phyloP scores from a whole-genome alignment of 2,888 invertebrate species.

The Aporophyla lueneburgensis region DNA sequence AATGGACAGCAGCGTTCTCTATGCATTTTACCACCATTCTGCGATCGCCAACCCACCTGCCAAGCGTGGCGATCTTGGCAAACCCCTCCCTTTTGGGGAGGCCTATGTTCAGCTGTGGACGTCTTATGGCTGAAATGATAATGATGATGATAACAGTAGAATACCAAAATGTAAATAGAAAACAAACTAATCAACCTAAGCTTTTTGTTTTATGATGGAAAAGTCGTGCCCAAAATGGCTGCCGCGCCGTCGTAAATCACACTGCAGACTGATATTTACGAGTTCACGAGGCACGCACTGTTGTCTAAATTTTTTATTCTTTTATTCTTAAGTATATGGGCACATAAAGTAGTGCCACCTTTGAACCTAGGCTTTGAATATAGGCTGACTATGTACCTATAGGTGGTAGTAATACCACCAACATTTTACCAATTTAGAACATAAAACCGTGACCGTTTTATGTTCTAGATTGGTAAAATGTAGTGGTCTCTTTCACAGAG shows the following conservation, averaged over 20 bases:
- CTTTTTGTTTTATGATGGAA: constrained; percentile 44
- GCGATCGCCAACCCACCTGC: too few relatives aligned
- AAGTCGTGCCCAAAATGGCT: constrained; percentile 27
- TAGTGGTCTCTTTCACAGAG: neutral
- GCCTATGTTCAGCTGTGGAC: too few relatives aligned
- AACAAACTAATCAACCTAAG: constrained; percentile 21
- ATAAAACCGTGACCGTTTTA: too few relatives aligned
- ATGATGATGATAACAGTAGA: neutral
- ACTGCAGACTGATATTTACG: constrained; percentile 55
- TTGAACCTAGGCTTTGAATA: neutral
- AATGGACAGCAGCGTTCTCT: too few relatives aligned
- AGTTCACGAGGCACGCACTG: constrained; percentile 48
- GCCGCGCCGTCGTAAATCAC: constrained; percentile 52
- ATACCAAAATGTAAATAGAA: constrained; percentile 6
- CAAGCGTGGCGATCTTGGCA: too few relatives aligned
- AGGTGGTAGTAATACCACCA: too few relatives aligned
- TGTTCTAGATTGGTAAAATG: neutral
- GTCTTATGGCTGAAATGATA: too few relatives aligned
- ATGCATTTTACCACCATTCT: too few relatives aligned
- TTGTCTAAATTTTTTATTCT: constrained; percentile 28
- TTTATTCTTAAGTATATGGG: constrained; percentile 26
- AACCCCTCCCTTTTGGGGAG: too few relatives aligned
- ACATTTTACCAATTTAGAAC: too few relatives aligned
- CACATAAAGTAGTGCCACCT: constrained; percentile 23
- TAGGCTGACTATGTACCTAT: too few relatives aligned